A percentile compares a stretch with the other conserved stretches of the same genome.
These are phyloP conservation scores for Mesoclemmys tuberculata DNA, from an alignment of 2,113 vertebrate genomes.

Conservation along the genomic window DNA sequence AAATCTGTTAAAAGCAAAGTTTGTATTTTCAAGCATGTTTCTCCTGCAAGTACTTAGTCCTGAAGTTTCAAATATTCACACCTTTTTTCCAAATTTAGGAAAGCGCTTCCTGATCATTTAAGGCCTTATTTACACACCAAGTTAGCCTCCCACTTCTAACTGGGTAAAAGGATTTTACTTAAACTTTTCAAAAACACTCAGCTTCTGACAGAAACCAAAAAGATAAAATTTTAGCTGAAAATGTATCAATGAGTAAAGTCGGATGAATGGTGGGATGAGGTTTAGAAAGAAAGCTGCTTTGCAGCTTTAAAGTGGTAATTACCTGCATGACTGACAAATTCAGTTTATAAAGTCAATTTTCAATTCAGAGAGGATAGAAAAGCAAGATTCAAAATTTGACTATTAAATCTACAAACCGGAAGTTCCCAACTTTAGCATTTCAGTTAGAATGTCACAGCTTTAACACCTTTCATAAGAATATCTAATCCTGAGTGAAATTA, in stretches of 20 bases:
- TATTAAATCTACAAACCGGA: not conserved
- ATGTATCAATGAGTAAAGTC: not conserved
- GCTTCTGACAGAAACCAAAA: not conserved
- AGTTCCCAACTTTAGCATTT: not conserved
- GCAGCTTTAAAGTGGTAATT: not conserved
- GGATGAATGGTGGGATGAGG: not conserved
- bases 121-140: not conserved
- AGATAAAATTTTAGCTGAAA: not conserved
- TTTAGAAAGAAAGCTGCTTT: not conserved
- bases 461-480: not conserved
- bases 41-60: not conserved
- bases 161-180: not conserved
- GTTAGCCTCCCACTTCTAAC: not conserved
- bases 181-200: too few species aligned
- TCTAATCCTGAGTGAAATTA: fast-evolving
- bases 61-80: not conserved
- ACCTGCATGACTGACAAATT: not conserved
- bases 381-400: not conserved
- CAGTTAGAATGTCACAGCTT: not conserved
- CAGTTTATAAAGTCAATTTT: not conserved
- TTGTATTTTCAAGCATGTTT: not conserved
- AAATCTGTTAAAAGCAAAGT: not conserved
- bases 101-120: not conserved
- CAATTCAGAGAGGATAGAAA: not conserved
- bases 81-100: not conserved